phyloP scores from a whole-genome alignment of 2,888 invertebrate species.

The Pardosa pseudoannulata region DNA sequence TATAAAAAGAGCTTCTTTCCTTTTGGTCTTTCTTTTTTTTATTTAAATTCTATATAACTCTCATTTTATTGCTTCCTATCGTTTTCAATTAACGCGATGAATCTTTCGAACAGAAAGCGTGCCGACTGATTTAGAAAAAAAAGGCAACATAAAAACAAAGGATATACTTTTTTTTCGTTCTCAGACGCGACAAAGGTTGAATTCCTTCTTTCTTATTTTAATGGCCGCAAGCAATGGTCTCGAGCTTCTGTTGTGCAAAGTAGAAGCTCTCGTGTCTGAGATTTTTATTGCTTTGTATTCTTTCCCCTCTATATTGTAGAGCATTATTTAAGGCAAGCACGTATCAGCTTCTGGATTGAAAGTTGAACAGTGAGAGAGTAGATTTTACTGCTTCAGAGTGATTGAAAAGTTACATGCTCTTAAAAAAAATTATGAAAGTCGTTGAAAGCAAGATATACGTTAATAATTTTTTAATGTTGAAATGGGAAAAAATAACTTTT shows the following conservation, averaged over 20 bases:
- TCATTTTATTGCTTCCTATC: slow-evolving; percentile 7
- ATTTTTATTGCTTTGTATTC: slow-evolving; percentile 1
- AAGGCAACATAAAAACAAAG: not conserved
- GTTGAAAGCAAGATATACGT: too few species aligned
- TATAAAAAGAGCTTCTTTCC: not conserved
- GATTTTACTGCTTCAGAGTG: not conserved
- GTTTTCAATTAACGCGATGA: slow-evolving; percentile 9
- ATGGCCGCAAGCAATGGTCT: not conserved
- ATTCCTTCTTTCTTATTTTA: not conserved
- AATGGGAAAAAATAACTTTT: too few species aligned
- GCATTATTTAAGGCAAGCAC: not conserved
- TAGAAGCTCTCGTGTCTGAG: not conserved
- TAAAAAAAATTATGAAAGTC: too few species aligned
- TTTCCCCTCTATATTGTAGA: not conserved
- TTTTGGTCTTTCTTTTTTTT: not conserved
- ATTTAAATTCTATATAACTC: not conserved
- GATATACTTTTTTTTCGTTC: not conserved
- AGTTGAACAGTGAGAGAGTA: not conserved
- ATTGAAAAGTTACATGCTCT: too few species aligned
- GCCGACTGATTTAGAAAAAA: not conserved
- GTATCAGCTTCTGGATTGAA: not conserved
- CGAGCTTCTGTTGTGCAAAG: slow-evolving; percentile 9
- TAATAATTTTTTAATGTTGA: too few species aligned
- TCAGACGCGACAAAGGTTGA: not conserved
- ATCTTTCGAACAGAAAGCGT: not conserved